These are phyloP conservation scores for Drosophila ochracea DNA, from an alignment of 2,888 invertebrate species.

Conservation along the genomic window DNA sequence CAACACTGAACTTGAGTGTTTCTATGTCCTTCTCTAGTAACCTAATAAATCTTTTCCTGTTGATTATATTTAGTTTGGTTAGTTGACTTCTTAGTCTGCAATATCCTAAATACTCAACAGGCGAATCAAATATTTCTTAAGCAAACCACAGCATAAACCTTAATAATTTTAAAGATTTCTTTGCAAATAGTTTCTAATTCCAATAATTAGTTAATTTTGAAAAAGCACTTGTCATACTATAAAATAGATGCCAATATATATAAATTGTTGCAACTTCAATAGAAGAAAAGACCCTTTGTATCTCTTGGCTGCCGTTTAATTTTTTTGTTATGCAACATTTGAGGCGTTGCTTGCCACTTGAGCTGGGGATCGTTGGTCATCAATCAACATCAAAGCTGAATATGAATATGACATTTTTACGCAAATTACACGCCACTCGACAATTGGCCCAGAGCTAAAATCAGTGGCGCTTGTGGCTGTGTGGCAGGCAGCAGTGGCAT, in stretches of 20 bases:
- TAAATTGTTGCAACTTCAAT: slow-evolving; percentile 2
- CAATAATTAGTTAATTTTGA: not conserved
- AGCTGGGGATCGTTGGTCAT: slow-evolving; percentile 49
- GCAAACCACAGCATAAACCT: rapidly evolving
- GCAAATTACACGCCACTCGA: slow-evolving; percentile 82
- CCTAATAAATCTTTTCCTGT: not conserved
- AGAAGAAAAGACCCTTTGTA: not conserved
- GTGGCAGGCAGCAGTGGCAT: slow-evolving; percentile 6
- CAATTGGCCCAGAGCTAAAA: slow-evolving; percentile 66
- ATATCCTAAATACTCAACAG: no score
- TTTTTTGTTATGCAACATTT: slow-evolving; percentile 32
- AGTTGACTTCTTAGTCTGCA: not conserved
- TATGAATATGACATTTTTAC: slow-evolving; percentile 82
- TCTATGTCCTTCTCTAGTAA: not conserved
- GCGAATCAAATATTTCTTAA: not conserved
- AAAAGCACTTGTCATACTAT: not conserved
- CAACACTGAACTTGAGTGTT: not conserved
- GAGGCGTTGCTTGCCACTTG: slow-evolving; percentile 59
- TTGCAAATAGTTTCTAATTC: not conserved
- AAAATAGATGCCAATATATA: not conserved
- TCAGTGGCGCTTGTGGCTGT: slow-evolving; percentile 30
- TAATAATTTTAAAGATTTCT: not conserved
- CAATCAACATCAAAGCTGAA: slow-evolving; percentile 74
- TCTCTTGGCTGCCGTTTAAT: not conserved
- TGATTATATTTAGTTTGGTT: not conserved